Percentiles rank a stretch among this genome's conserved stretches.
These are phyloP conservation scores for Eulemur rubriventer DNA, from an alignment of 2,797 vertebrate species.

Conservation along the genomic window DNA sequence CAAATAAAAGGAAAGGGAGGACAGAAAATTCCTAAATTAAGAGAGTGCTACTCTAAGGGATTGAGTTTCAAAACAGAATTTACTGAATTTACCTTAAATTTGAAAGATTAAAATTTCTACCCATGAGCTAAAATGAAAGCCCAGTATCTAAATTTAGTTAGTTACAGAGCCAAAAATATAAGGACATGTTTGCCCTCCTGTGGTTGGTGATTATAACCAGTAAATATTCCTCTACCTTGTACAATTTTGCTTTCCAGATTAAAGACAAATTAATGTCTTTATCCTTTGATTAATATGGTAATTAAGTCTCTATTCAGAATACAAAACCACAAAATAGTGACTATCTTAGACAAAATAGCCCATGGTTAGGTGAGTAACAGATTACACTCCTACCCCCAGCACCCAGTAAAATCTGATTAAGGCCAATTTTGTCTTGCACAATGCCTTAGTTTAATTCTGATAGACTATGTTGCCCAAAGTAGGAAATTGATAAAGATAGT, in stretches of 20 bases:
- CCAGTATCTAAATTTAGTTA: background rate
- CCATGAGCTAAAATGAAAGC: background rate
- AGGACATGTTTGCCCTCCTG: background rate
- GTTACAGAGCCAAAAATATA: background rate
- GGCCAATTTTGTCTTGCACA: background rate
- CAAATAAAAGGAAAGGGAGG: background rate
- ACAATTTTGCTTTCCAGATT: constrained; percentile 11
- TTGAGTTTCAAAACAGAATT: background rate
- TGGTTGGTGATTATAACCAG: background rate
- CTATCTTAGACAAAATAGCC: background rate
- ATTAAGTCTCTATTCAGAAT: background rate
- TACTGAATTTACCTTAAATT: constrained; percentile 1
- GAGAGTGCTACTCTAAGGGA: background rate
- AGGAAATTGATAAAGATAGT: background rate
- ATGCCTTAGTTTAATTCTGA: background rate
- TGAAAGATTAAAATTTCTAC: background rate
- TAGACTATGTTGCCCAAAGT: background rate
- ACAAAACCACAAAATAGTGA: background rate
- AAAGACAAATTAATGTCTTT: background rate
- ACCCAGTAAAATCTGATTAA: background rate
- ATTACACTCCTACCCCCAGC: background rate
- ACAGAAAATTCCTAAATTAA: background rate
- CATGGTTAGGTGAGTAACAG: background rate
- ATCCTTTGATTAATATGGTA: background rate
- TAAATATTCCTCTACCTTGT: background rate